Evolutionary conservation across 2,888 invertebrate genomes (phyloP).

Genomic region (Zhengitettix transpicula): DNA sequence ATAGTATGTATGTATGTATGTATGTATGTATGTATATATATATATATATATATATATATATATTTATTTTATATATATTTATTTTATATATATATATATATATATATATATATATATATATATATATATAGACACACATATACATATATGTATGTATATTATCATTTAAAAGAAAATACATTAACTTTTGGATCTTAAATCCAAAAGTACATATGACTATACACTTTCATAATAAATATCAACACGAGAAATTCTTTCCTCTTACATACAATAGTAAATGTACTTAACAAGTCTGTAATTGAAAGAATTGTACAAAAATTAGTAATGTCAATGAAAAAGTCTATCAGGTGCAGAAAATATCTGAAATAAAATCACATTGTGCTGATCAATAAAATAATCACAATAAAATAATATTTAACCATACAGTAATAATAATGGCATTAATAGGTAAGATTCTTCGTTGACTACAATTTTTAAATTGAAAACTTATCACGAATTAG

Average conservation of each 20-base stretch:
- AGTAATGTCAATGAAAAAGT: background rate
- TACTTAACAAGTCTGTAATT: background rate
- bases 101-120: too few species aligned
- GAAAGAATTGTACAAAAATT: background rate
- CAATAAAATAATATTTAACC: background rate
- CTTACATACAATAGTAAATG: background rate
- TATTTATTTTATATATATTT: too few species aligned
- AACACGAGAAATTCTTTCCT: background rate
- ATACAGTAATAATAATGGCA: background rate
- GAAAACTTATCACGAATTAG: background rate
- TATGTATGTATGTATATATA: too few species aligned
- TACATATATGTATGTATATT: too few species aligned
- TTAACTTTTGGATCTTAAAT: background rate
- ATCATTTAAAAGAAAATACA: background rate
- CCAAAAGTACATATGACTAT: background rate
- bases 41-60: too few species aligned
- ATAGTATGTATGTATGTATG: too few species aligned
- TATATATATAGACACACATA: too few species aligned
- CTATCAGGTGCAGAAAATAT: background rate
- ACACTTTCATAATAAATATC: background rate
- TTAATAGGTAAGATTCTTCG: background rate
- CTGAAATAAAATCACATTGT: background rate
- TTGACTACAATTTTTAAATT: background rate
- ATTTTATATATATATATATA: too few species aligned
- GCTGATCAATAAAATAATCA: background rate